Percentiles rank a stretch among this genome's conserved stretches.
phyloP scores from a whole-genome alignment of 2,797 vertebrate species.

The Oceanodroma leucorhoa region DNA sequence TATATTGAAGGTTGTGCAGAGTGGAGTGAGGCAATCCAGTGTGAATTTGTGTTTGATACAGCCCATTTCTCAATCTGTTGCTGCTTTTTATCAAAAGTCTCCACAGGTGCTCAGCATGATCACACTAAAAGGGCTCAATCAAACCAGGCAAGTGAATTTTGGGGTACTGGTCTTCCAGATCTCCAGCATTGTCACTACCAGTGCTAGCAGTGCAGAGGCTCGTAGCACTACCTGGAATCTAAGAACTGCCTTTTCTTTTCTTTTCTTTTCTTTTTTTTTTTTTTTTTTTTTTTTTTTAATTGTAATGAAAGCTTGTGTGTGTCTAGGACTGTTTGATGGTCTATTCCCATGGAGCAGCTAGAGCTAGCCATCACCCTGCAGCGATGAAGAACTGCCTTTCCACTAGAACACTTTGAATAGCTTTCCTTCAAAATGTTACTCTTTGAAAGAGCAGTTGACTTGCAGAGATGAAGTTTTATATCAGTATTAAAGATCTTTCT shows the following conservation, averaged over 20 bases:
- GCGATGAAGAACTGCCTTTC: background rate
- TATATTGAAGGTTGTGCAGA: background rate
- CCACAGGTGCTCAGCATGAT: background rate
- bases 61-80: background rate
- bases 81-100: background rate
- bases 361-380: background rate
- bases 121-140: background rate
- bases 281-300: background rate
- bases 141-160: background rate
- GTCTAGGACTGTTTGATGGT: background rate
- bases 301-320: background rate
- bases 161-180: background rate
- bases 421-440: background rate
- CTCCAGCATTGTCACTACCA: fast-evolving
- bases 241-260: background rate
- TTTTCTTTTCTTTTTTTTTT: background rate
- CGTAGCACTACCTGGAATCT: background rate
- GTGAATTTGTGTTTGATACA: background rate
- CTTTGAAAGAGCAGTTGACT: background rate
- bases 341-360: background rate
- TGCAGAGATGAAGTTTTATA: background rate
- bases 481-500: background rate
- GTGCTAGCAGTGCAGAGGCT: background rate
- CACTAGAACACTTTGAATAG: background rate
- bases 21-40: background rate